These are phyloP conservation scores for Thunnus maccoyii DNA, from an alignment of 2,113 vertebrate species.

Conservation along the genomic window DNA sequence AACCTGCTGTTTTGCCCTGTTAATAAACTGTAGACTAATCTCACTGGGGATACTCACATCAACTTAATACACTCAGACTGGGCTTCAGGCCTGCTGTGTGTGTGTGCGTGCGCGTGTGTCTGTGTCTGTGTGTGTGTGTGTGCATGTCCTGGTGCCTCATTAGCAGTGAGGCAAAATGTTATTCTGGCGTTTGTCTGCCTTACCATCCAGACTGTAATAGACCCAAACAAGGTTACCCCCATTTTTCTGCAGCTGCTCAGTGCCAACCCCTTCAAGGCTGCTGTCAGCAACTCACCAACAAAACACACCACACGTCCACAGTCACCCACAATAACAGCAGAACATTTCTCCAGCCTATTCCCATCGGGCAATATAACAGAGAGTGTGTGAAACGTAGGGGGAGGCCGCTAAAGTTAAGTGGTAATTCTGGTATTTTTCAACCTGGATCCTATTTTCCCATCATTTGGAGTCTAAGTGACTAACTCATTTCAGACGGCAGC, in stretches of 20 bases:
- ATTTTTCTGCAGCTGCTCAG: constrained; percentile 36
- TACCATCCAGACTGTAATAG: constrained; percentile 32
- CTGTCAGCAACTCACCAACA: constrained; percentile 36
- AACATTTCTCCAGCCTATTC: constrained; percentile 8
- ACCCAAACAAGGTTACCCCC: constrained; percentile 42
- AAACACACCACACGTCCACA: constrained; percentile 25
- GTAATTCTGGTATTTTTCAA: too few species aligned
- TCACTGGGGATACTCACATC: constrained; percentile 4
- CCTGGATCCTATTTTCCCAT: too few species aligned
- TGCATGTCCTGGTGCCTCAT: constrained; percentile 26
- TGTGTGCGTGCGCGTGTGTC: not conserved
- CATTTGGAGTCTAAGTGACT: too few species aligned
- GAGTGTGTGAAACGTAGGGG: constrained; percentile 18
- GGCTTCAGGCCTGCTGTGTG: constrained; percentile 7
- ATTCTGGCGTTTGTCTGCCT: constrained; percentile 33
- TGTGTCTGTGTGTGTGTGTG: not conserved
- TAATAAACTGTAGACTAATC: constrained; percentile 22
- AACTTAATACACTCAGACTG: constrained; percentile 29
- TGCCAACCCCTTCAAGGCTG: constrained; percentile 41
- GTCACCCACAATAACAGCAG: constrained; percentile 26
- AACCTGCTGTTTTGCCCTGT: constrained; percentile 29
- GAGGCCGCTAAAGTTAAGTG: not conserved
- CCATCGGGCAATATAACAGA: constrained; percentile 2
- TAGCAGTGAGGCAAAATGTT: constrained; percentile 40
- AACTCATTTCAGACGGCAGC: too few species aligned